Base-by-base conservation (phyloP, 2,888 invertebrate genomes). In the Euzetes globulus region DNA sequence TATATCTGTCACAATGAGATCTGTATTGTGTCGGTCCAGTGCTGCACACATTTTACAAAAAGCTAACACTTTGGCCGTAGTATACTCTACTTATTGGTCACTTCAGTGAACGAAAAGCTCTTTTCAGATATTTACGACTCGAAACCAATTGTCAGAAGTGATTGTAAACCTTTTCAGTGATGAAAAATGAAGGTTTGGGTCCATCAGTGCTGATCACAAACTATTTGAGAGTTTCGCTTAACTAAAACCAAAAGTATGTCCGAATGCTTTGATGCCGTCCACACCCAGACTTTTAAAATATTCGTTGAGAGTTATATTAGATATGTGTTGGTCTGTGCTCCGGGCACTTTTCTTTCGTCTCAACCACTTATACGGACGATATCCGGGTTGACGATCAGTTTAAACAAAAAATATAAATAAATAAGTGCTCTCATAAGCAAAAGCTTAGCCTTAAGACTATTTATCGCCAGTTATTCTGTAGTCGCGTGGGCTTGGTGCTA, bases 221-320 rank as follows among this genome's bases (percentile, higher is more conserved):
- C 41, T 41, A 41, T 41, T 41, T 41, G 9, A 33, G 33, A 41
- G 41, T 41, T 41, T 55, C 7, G 22, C 22, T 19, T n/a, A 50
- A 50, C 50, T 50, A n/a, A 50, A 50, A 37, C 15, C 33, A 37
- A 37, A 41, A 68, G 15, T 68, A 68, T 68, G 68, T 68, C 33
- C 33, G 37, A 68, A 19, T 41, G 68, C 22, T 41, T 55, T 9
- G 29, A 63, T 63, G 33, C 37, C n/a, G 25, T 68, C 68, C 68
- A 68, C 68, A 68, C 68, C 68, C 68, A 68, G 68, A 37, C 41
- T 68, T 63, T 63, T 68, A 68, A 68, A 68, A 68, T 68, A 68
- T 68, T 68, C 41, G 68, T 68, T 68, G n/a, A 68, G 37, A 68
- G 68, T 41, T 41, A 68, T 68, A 68, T 68, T 68, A 15, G 1